These are phyloP conservation scores for Netta rufina DNA, from an alignment of 2,797 vertebrate genomes.

Conservation along the genomic window DNA sequence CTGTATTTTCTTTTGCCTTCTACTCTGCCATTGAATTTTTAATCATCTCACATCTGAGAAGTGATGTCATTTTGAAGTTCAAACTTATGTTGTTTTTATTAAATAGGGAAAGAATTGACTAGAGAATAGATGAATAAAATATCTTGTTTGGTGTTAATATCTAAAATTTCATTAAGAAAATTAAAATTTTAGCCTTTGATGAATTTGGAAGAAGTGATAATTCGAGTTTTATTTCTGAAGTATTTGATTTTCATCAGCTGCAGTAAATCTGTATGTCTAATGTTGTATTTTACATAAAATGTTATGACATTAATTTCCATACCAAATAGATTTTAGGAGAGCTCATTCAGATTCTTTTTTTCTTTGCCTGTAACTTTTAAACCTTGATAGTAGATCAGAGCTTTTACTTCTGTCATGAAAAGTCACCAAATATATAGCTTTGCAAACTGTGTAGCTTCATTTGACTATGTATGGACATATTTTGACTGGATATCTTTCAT, in stretches of 20 bases:
- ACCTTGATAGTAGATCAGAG: neutral
- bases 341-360: neutral
- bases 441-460: neutral
- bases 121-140: neutral
- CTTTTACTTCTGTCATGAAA: neutral
- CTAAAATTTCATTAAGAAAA: neutral
- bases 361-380: neutral
- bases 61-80: neutral
- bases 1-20: neutral
- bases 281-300: neutral
- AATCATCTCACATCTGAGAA: neutral
- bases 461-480: neutral
- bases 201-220: neutral
- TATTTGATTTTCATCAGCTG: neutral
- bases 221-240: neutral
- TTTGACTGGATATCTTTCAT: neutral
- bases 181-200: neutral
- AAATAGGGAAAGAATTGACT: neutral
- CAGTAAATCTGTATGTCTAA: neutral
- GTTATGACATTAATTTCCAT: neutral
- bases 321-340: neutral
- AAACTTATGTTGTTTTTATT: neutral
- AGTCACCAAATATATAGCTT: neutral
- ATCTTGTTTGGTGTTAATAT: neutral
- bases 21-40: neutral